Base-by-base conservation (phyloP, 2,113 vertebrate genomes). In the Ptilorrhoa leucosticta region DNA sequence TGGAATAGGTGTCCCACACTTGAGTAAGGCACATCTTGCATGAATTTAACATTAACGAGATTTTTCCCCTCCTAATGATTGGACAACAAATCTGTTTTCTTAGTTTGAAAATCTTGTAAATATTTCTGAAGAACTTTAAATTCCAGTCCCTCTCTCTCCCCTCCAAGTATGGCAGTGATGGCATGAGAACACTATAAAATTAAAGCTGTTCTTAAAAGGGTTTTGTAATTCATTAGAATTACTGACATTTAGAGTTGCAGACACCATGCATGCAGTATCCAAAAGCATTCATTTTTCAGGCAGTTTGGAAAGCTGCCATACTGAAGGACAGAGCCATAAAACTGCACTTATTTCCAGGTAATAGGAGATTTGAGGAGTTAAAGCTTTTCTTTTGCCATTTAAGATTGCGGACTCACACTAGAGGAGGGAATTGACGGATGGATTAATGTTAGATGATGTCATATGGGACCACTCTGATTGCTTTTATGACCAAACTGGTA, bases 221-320 rank as follows among this genome's bases (percentile, higher is more conserved):
- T 78, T 96, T 90, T 90, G 89, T 72, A 92, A 92, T 86, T 95
- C 31, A 56, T 93, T 90, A 87, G 31, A 71, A 71, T 83, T 83
- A 73, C 42, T 95, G 94, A 93, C 94, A 89, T 89, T 87, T 65
- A 72, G 66, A 87, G 35, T 45, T 69, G 60, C n/a, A 77, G 93
- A 85, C 86, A 87, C 45, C 20, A 24, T 53, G 65, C 64, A 75
- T 39, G 26, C 22, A 83, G 61, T 39, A 90, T 71, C 56, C 72
- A 83, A 92, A 79, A 65, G 71, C 72, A 78, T 75, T 82, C 11
- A 76, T 71, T 95, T 56, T 54, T 51, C 31, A 86, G 83, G 65
- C 60, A 73, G 39, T 71, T 66, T 95, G 93, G 90, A 93, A 93
- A 89, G 48, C 48, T 79, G 86, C 93, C 86, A 83, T 17, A 69